Evolutionary conservation across 1,140 invertebrate species (phyloP).

Genomic region (Druon quercuslanigerum): DNA sequence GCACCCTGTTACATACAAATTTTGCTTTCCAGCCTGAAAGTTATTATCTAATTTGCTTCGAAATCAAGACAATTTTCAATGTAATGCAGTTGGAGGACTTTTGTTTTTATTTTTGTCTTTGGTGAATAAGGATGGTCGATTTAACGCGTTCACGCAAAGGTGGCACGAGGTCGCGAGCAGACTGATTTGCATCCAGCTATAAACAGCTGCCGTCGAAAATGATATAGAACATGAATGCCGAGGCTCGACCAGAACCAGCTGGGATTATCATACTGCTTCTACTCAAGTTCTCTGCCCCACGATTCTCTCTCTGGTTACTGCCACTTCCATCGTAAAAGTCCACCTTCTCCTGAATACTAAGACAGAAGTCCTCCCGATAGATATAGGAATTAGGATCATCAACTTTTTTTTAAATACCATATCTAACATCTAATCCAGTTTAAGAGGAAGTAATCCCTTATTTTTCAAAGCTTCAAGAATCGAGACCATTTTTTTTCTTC

Average conservation of each 20-base stretch:
- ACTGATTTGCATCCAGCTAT: conserved; percentile 61
- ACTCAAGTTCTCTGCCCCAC: conserved; percentile 26
- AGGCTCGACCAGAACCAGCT: conserved; percentile 34
- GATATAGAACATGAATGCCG: conserved; percentile 52
- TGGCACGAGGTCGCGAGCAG: conserved; percentile 46
- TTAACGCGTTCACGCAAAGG: conserved; percentile 32
- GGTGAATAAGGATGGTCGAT: conserved; percentile 1
- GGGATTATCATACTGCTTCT: conserved; percentile 47
- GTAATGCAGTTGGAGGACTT: not conserved
- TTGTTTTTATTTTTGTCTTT: not conserved
- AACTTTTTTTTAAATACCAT: not conserved
- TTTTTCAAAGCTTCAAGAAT: too few relatives aligned
- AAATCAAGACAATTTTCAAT: not conserved
- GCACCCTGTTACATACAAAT: not conserved
- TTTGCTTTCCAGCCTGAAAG: not conserved
- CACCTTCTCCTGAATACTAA: conserved; percentile 34
- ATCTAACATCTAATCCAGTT: too few relatives aligned
- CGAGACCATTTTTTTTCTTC: too few relatives aligned
- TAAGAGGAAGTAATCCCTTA: too few relatives aligned
- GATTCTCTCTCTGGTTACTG: conserved; percentile 2
- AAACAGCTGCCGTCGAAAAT: conserved; percentile 62
- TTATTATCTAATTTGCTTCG: not conserved
- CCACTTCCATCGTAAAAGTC: not conserved
- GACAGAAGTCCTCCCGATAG: conserved; percentile 10
- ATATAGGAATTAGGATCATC: not conserved